Evolutionary conservation across 2,888 invertebrate species (phyloP), one percentile per base, ranked within the genome.

Genomic region (Mesoligia furuncula): DNA sequence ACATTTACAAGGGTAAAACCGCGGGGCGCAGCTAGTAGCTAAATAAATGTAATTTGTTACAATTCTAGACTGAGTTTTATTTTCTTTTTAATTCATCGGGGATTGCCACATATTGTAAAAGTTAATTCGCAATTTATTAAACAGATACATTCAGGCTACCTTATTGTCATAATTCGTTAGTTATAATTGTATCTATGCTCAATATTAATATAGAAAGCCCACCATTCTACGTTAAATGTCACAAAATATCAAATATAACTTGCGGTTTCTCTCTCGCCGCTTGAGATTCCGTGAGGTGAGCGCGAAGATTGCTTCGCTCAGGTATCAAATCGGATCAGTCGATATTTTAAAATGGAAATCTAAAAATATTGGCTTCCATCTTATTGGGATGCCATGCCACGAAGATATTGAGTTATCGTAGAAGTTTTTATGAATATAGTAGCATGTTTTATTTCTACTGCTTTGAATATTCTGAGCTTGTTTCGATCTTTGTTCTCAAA

Each of bases 311-410:
- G 82, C 70, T 70, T 73, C 70, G 11, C 57, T 77, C 48, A 79
- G 69, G 39, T 70, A 76, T 64, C 59, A 67, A 48, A 66, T 69
- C 68, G 11, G 57, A 39, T 61, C 17, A 71, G 42, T 36, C 64
- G 75, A 79, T 84, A 82, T 74, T 84, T 72, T 61, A 73, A 85
- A 85, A 82, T 77, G 75, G 48, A 75, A 86, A 80, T 84, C 64
- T 75, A 80, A 86, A 77, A 83, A 71, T 75, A 77, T 73, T 80
- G 73, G 45, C 57, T 66, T 20, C 54, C 9, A 48, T 59, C 36
- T 59, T 27, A 72, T 45, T 67, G 15, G 57, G 31, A 61, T 59
- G 20, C 2, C 51, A 61, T 6, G 51, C 42, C 39, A 39, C 68
- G 24, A 27, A 62, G 31, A 66, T 67, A 76, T 69, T 54, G 59